Evolutionary conservation across 2,113 vertebrate species (phyloP).

Genomic region (Lanius collurio): DNA sequence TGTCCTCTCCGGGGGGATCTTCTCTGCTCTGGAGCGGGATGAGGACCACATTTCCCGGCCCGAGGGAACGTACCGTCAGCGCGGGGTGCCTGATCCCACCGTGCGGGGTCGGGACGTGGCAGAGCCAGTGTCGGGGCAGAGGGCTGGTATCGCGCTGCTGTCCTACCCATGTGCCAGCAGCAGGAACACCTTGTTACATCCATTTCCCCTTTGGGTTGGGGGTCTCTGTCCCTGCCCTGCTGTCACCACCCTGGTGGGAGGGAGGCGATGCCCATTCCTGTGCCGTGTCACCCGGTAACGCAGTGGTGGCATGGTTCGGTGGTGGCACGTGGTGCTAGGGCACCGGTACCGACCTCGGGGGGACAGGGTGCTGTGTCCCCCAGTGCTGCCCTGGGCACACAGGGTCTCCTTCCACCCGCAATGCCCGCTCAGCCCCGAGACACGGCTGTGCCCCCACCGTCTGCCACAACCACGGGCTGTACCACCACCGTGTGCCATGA

Average conservation of each 20-base stretch:
- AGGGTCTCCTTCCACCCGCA: background rate
- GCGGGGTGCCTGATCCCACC: fast-evolving
- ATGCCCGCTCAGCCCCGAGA: background rate
- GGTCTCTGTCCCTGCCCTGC: background rate
- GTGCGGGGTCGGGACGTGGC: fast-evolving
- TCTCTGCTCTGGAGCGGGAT: fast-evolving
- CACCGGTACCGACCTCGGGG: fast-evolving
- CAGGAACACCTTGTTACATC: fast-evolving
- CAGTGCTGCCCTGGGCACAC: background rate
- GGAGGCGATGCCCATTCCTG: fast-evolving
- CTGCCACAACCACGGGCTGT: background rate
- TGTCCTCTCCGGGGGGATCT: fast-evolving
- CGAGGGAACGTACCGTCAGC: background rate
- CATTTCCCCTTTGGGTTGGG: background rate
- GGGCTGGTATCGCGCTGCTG: background rate
- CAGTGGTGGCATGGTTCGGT: background rate
- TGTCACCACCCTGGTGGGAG: background rate
- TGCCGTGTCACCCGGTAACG: fast-evolving
- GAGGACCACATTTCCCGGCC: fast-evolving
- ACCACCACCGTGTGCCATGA: background rate
- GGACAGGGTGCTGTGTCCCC: background rate
- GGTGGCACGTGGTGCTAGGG: background rate
- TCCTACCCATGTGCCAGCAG: background rate
- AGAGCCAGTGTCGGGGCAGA: fast-evolving
- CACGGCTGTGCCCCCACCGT: background rate